Evolutionary conservation across 2,113 vertebrate species (phyloP).

Genomic region (Machaerirhynchus nigripectus): DNA sequence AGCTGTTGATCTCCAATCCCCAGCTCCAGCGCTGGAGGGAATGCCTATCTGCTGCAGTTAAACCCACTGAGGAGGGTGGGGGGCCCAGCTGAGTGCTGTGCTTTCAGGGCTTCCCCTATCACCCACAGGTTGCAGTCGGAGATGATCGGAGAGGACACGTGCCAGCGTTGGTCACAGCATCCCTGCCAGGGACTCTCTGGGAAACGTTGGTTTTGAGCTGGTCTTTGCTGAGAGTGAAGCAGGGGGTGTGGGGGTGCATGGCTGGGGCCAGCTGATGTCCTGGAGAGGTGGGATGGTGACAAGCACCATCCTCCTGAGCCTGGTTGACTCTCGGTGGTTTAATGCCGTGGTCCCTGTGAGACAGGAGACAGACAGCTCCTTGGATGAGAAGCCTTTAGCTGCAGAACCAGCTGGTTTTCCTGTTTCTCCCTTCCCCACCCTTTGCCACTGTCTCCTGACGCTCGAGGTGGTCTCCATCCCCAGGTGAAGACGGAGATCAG

Average conservation of each 20-base stretch:
- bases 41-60: not conserved
- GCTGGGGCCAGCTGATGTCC: not conserved
- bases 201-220: not conserved
- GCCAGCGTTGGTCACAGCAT: not conserved
- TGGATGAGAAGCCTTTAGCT: not conserved
- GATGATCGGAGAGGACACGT: accelerated
- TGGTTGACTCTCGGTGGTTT: not conserved
- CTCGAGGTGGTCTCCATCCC: not conserved
- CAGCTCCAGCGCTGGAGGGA: accelerated
- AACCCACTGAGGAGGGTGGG: not conserved
- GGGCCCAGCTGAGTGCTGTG: not conserved
- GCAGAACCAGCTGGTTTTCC: not conserved
- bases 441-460: not conserved
- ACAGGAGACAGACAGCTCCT: not conserved
- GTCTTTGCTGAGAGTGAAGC: not conserved
- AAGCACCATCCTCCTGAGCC: not conserved
- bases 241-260: not conserved
- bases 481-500: constrained; percentile 95
- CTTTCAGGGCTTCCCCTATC: not conserved
- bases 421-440: not conserved
- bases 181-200: not conserved
- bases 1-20: not conserved
- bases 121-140: accelerated
- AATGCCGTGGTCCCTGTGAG: not conserved
- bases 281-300: not conserved